Conservation (phyloP, 2,113 vertebrate species). For the Lepisosteus osseus region DNA sequence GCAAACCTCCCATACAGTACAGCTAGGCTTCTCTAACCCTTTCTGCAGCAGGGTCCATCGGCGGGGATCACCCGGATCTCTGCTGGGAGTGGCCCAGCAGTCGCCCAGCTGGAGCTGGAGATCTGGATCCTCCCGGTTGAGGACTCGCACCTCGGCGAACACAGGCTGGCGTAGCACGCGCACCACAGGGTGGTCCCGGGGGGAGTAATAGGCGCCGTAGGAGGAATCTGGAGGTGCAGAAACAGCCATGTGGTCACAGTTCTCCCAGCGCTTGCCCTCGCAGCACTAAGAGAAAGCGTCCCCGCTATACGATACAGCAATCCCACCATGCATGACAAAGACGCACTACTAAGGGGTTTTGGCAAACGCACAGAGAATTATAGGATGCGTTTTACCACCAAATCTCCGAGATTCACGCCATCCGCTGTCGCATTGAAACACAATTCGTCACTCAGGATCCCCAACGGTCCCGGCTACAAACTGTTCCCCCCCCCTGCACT, state of each 20-base stretch:
- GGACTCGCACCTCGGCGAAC: slow-evolving; percentile 62
- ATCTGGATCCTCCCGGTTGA: slow-evolving; percentile 53
- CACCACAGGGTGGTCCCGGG: slow-evolving; percentile 44
- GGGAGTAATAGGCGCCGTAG: slow-evolving; percentile 56
- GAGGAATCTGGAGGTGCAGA: slow-evolving; percentile 40
- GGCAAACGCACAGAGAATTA: too few species aligned
- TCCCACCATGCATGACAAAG: too few species aligned
- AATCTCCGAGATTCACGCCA: too few species aligned
- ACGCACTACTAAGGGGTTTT: too few species aligned
- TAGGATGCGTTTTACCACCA: too few species aligned
- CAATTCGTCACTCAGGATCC: too few species aligned
- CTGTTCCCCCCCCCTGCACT: too few species aligned
- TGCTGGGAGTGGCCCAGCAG: slow-evolving; percentile 66
- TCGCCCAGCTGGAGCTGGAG: slow-evolving; percentile 56
- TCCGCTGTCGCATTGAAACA: too few species aligned
- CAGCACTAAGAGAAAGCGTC: too few species aligned
- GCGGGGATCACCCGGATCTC: slow-evolving; percentile 34
- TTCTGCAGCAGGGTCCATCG: slow-evolving; percentile 67
- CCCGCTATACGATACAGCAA: too few species aligned
- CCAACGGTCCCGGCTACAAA: too few species aligned
- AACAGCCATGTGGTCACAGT: not conserved
- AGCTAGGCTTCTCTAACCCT: slow-evolving; percentile 32
- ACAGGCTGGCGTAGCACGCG: slow-evolving; percentile 61
- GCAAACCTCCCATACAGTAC: fast-evolving
- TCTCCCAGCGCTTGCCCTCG: too few species aligned